These are phyloP conservation scores for Sterrhoptilus dennistouni DNA, from an alignment of 2,113 vertebrate genomes.

Conservation along the genomic window DNA sequence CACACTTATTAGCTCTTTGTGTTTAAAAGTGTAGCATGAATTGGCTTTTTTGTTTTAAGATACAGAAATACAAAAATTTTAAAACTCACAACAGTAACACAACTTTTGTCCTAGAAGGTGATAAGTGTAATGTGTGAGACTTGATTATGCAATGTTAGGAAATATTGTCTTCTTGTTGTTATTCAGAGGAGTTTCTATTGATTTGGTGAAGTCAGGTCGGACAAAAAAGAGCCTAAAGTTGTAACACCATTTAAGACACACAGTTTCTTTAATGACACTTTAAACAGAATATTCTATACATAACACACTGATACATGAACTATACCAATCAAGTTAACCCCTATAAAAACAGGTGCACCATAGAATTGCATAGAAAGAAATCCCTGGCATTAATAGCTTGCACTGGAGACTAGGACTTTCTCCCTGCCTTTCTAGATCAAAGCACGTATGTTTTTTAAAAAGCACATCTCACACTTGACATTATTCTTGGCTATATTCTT, in stretches of 20 bases:
- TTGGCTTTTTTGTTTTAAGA: neutral
- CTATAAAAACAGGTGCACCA: neutral
- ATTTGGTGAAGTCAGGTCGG: neutral
- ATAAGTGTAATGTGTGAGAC: neutral
- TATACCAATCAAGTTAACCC: neutral
- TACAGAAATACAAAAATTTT: neutral
- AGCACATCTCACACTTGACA: neutral
- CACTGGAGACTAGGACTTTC: neutral
- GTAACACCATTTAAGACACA: neutral
- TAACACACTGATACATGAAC: neutral
- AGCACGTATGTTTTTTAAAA: neutral
- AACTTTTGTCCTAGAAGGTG: neutral
- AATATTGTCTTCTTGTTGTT: neutral
- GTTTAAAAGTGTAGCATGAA: neutral
- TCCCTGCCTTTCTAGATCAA: constrained; percentile 17
- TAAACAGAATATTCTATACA: neutral
- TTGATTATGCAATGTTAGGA: neutral
- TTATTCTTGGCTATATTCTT: constrained; percentile 40
- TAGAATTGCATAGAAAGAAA: constrained; percentile 67
- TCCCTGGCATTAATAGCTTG: constrained; percentile 34
- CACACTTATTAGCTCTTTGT: neutral
- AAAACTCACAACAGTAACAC: neutral
- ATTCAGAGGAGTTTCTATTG: neutral
- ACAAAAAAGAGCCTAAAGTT: neutral
- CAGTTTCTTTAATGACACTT: neutral